Percentiles rank a stretch among this genome's conserved stretches.
Evolutionary conservation across 2,797 vertebrate species (phyloP).

Genomic region (Sitta carolinensis): DNA sequence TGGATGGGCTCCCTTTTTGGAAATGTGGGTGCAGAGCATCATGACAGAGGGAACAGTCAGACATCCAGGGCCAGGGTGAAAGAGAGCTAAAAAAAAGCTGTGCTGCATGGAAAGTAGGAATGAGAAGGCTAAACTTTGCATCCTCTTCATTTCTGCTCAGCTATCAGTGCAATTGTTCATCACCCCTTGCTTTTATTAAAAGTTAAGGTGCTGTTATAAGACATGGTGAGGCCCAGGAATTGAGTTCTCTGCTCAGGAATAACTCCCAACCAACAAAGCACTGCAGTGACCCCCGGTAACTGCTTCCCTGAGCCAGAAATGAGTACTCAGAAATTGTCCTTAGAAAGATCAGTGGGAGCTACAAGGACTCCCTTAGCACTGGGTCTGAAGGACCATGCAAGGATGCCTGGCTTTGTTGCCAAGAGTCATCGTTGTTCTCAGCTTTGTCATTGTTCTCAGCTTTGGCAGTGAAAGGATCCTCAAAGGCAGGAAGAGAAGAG

Average conservation of each 20-base stretch:
- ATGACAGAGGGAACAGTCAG: neutral
- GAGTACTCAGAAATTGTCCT: too few species aligned
- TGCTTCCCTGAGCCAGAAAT: too few species aligned
- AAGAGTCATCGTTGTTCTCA: neutral
- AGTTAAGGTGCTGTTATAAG: too few species aligned
- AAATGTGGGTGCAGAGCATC: fast-evolving
- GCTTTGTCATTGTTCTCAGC: neutral
- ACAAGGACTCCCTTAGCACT: too few species aligned
- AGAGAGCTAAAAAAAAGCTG: neutral
- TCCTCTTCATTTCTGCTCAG: neutral
- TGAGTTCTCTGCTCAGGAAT: too few species aligned
- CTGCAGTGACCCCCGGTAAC: too few species aligned
- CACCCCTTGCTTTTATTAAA: neutral
- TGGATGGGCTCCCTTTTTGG: neutral
- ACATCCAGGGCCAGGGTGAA: neutral
- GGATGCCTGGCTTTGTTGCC: neutral
- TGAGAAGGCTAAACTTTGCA: neutral
- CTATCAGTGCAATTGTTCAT: neutral
- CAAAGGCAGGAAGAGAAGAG: neutral
- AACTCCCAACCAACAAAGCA: too few species aligned
- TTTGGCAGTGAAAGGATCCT: neutral
- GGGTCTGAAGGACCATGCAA: neutral
- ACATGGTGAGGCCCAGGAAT: too few species aligned
- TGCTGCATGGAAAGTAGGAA: neutral
- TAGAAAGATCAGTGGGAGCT: too few species aligned